Evolutionary conservation across 2,888 invertebrate genomes (phyloP).

Genomic region (Mactromeris polynyma): DNA sequence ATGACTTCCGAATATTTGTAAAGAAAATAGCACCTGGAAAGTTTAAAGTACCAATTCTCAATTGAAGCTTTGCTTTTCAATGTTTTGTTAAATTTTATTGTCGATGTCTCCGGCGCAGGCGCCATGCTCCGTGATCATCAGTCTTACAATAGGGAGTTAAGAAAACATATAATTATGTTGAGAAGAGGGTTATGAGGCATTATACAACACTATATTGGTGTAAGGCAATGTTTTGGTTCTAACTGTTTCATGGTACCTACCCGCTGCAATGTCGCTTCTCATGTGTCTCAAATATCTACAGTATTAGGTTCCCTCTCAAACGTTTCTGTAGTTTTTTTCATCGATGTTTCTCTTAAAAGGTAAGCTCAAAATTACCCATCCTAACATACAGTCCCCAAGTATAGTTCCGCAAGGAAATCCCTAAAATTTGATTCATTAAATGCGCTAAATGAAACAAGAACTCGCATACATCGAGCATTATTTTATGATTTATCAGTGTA

Average conservation of each 20-base stretch:
- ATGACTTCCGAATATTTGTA: slow-evolving; percentile 17
- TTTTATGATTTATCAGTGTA: no score
- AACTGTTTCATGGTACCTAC: background rate
- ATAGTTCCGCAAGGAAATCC: no score
- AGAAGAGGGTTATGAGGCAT: background rate
- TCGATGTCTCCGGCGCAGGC: background rate
- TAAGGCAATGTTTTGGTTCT: background rate
- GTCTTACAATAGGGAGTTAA: background rate
- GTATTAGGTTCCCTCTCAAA: background rate
- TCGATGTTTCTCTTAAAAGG: background rate
- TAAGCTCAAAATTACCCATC: background rate
- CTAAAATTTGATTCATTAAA: no score
- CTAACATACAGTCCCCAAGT: background rate
- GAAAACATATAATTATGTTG: slow-evolving; percentile 1
- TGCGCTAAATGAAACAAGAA: no score
- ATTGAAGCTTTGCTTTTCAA: background rate
- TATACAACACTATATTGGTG: background rate
- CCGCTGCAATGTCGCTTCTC: background rate
- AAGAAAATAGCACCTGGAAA: slow-evolving; percentile 3
- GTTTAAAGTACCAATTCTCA: slow-evolving; percentile 8
- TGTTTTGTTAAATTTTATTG: background rate
- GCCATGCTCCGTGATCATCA: background rate
- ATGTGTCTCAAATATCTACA: background rate
- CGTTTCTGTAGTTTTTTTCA: background rate
- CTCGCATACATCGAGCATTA: no score